Evolutionary conservation across 1,140 invertebrate genomes (phyloP).

Genomic region (Pseudomyrmex concolor): DNA sequence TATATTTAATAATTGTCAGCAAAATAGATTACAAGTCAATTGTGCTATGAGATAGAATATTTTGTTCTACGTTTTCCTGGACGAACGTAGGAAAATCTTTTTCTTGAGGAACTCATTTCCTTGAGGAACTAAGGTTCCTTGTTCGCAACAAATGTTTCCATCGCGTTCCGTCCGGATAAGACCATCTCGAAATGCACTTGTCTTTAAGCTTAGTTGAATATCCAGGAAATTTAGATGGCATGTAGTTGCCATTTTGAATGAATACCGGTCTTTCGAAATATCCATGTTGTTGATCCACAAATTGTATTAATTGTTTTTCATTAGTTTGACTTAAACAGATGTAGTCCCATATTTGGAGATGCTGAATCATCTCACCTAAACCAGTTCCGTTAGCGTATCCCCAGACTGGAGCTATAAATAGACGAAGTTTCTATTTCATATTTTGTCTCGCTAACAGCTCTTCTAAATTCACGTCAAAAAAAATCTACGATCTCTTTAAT

Average conservation of each 20-base stretch:
- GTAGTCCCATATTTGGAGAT: slow-evolving; percentile 95
- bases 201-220: slow-evolving; percentile 92
- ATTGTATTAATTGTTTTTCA: slow-evolving; percentile 90
- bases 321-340: slow-evolving; percentile 89
- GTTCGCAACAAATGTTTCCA: slow-evolving; percentile 88
- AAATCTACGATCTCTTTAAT: no score
- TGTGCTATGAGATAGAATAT: no score
- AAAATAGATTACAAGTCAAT: no score
- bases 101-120: no score
- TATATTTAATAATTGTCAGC: no score
- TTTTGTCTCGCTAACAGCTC: background rate
- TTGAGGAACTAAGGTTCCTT: slow-evolving; percentile 77
- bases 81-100: no score
- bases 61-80: no score
- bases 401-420: slow-evolving; percentile 92
- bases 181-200: slow-evolving; percentile 88
- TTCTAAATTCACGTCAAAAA: no score
- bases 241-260: slow-evolving; percentile 84
- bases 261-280: slow-evolving; percentile 91
- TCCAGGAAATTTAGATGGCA: slow-evolving; percentile 90
- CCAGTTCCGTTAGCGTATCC: slow-evolving; percentile 96
- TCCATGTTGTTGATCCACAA: slow-evolving; percentile 94
- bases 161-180: slow-evolving; percentile 90
- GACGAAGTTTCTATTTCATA: slow-evolving; percentile 58
- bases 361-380: slow-evolving; percentile 96